phyloP scores from a whole-genome alignment of 2,797 vertebrate species.

The Gymnocypris eckloni region DNA sequence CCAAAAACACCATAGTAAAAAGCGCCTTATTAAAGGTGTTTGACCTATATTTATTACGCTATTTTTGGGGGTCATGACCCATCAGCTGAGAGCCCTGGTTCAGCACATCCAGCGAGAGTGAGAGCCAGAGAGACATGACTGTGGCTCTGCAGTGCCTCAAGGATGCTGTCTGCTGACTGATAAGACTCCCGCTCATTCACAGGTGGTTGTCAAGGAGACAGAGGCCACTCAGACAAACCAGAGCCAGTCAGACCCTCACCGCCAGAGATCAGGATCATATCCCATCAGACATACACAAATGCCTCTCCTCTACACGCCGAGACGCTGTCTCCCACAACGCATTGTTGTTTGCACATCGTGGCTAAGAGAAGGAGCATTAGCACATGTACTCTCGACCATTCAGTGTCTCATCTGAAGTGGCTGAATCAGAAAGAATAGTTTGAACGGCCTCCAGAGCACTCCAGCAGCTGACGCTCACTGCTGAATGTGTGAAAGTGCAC shows the following conservation, averaged over 20 bases:
- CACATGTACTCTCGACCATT: neutral
- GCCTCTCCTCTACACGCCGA: neutral
- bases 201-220: slow-evolving; percentile 29
- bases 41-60: neutral
- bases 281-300: slow-evolving; percentile 21
- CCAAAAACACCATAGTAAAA: neutral
- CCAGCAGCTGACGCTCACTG: slow-evolving; percentile 1
- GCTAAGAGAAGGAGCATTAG: slow-evolving; percentile 6
- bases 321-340: slow-evolving; percentile 14
- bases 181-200: neutral
- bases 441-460: slow-evolving; percentile 2
- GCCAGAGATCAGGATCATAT: slow-evolving; percentile 20
- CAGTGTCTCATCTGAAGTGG: slow-evolving; percentile 11
- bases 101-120: slow-evolving; percentile 24
- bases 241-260: slow-evolving; percentile 1
- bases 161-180: slow-evolving; percentile 23
- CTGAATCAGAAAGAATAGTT: slow-evolving; percentile 28
- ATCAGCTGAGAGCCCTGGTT: slow-evolving; percentile 24
- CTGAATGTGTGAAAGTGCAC: slow-evolving; percentile 31
- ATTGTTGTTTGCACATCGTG: neutral
- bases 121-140: slow-evolving; percentile 24
- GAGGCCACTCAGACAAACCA: slow-evolving; percentile 14
- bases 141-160: neutral
- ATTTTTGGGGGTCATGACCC: neutral
- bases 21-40: neutral